These are phyloP conservation scores for Heliopora coerulea DNA, from an alignment of 92 coral and sea anemone genomes.

Conservation along the genomic window DNA sequence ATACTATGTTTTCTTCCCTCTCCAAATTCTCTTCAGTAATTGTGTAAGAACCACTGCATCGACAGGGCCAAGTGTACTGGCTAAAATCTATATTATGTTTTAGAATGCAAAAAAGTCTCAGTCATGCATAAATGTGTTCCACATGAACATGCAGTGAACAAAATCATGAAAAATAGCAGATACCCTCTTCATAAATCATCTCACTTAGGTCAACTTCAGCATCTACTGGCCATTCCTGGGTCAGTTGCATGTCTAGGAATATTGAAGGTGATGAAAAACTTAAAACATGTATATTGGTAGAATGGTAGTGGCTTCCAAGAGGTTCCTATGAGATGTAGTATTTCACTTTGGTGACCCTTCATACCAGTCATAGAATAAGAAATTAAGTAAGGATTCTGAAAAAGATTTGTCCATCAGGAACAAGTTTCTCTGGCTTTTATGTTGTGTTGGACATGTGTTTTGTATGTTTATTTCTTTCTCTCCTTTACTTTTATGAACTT, in stretches of 20 bases:
- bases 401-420: no score
- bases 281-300: not conserved
- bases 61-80: conserved; percentile 66
- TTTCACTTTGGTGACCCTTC: no score
- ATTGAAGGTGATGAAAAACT: not conserved
- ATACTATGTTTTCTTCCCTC: conserved; percentile 69
- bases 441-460: no score
- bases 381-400: no score
- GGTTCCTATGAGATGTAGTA: no score
- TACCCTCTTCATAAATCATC: conserved; percentile 88
- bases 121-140: not conserved
- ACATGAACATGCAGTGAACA: no score
- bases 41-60: conserved; percentile 83
- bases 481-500: no score
- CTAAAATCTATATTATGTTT: conserved; percentile 46
- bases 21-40: conserved; percentile 74
- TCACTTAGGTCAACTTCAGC: conserved; percentile 92
- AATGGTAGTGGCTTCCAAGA: no score
- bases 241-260: conserved; percentile 56
- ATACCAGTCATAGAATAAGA: no score
- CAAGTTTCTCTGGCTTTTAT: no score
- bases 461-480: no score
- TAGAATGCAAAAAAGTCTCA: not conserved
- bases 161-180: no score
- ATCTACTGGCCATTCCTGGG: conserved; percentile 90